Evolutionary conservation across 2,888 invertebrate genomes (phyloP).

Genomic region (Pherbina coryleti): DNA sequence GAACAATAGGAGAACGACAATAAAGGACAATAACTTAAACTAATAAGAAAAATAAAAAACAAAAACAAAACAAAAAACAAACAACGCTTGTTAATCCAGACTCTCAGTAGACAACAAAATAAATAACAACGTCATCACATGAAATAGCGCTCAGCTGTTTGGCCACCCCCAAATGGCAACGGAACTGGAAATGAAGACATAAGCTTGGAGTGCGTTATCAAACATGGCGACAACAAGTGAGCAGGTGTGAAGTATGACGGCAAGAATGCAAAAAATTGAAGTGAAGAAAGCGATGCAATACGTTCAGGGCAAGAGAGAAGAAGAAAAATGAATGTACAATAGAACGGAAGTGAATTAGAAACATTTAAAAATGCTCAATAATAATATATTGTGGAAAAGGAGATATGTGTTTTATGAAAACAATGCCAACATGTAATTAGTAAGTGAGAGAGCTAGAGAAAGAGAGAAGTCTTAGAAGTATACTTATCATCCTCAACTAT

Average conservation of each 20-base stretch:
- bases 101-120: slow-evolving; percentile 24
- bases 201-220: background rate
- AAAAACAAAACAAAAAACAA: background rate
- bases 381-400: background rate
- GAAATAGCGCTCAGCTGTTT: slow-evolving; percentile 12
- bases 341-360: background rate
- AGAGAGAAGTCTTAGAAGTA: background rate
- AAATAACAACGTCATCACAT: slow-evolving; percentile 11
- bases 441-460: too few species aligned
- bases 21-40: background rate
- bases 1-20: background rate
- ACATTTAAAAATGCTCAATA: background rate
- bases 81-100: slow-evolving; percentile 17
- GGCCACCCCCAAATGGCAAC: background rate
- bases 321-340: background rate
- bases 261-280: background rate
- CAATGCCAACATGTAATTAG: too few species aligned
- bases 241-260: background rate
- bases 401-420: background rate
- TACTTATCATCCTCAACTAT: too few species aligned
- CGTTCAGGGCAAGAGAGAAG: background rate
- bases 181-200: background rate
- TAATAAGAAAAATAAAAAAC: background rate
- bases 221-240: background rate
- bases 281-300: background rate